phyloP scores from a whole-genome alignment of 2,797 vertebrate genomes.

The Lepus townsendii region DNA sequence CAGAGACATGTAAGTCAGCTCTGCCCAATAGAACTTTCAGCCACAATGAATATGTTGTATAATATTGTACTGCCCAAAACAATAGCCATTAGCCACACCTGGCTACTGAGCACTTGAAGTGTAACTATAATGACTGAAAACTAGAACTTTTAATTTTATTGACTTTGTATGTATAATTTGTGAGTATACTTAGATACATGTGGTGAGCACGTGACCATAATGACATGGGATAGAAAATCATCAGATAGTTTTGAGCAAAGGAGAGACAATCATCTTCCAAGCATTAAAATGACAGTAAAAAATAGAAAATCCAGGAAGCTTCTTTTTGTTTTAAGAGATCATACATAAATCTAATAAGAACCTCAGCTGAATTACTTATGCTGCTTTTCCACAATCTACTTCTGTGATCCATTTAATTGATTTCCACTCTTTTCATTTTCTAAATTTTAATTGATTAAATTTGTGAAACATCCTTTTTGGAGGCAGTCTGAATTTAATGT shows the following conservation, averaged over 20 bases:
- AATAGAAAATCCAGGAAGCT: conserved; percentile 42
- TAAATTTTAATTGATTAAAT: conserved; percentile 37
- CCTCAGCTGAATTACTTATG: background rate
- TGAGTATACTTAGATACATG: background rate
- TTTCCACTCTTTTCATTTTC: conserved; percentile 22
- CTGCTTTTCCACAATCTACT: background rate
- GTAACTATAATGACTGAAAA: background rate
- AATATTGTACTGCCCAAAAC: background rate
- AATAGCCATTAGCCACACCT: background rate
- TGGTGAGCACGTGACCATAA: background rate
- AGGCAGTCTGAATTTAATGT: conserved; percentile 39
- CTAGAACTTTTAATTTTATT: background rate
- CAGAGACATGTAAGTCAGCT: background rate
- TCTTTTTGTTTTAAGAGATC: conserved; percentile 10
- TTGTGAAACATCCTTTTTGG: conserved; percentile 29
- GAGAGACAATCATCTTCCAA: background rate
- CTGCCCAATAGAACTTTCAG: background rate
- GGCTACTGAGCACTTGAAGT: background rate
- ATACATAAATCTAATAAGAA: conserved; percentile 33
- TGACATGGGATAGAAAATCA: conserved; percentile 24
- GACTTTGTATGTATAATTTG: background rate
- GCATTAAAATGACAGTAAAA: conserved; percentile 24
- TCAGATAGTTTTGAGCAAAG: background rate
- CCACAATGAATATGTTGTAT: background rate
- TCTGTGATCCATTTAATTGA: background rate